Percentiles rank a stretch among this genome's conserved stretches.
These are phyloP conservation scores for Agonopterix heracliana DNA, from an alignment of 2,888 invertebrate species.

Conservation along the genomic window DNA sequence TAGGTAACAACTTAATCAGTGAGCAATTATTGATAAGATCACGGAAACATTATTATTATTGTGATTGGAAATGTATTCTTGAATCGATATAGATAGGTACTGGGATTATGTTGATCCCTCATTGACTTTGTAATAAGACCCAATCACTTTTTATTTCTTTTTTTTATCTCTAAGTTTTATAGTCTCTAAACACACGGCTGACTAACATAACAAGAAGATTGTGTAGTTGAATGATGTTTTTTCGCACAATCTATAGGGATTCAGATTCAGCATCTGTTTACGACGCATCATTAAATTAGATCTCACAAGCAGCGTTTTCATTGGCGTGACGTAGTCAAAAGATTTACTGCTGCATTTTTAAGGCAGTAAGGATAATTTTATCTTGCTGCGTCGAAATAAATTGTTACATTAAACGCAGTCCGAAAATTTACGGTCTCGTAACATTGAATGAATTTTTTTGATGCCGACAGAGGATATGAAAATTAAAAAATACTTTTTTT, in stretches of 20 bases:
- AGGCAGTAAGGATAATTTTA: slow-evolving; percentile 13
- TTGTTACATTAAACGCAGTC: slow-evolving; percentile 22
- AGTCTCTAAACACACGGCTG: not conserved
- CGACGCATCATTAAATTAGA: slow-evolving; percentile 31
- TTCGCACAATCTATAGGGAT: slow-evolving; percentile 20
- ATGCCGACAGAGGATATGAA: slow-evolving; percentile 27
- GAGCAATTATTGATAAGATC: no score
- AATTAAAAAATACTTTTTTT: slow-evolving; percentile 18
- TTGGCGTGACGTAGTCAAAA: slow-evolving; percentile 11
- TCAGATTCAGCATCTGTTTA: slow-evolving; percentile 28
- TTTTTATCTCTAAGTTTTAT: no score
- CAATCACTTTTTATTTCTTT: not conserved
- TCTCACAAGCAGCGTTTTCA: slow-evolving; percentile 18
- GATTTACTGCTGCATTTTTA: slow-evolving; percentile 14
- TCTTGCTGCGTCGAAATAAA: slow-evolving; percentile 12
- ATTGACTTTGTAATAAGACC: no score
- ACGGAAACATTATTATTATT: no score
- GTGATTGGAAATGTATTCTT: no score
- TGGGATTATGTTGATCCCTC: no score
- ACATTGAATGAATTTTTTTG: slow-evolving; percentile 26
- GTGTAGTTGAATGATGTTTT: slow-evolving; percentile 8
- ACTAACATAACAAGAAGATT: not conserved
- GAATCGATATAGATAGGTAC: no score
- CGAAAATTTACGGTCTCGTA: slow-evolving; percentile 26
- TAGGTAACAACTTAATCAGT: no score